Evolutionary conservation across 2,113 vertebrate species (phyloP), one percentile per base, ranked within the genome.

Genomic region (Myotis brandtii): DNA sequence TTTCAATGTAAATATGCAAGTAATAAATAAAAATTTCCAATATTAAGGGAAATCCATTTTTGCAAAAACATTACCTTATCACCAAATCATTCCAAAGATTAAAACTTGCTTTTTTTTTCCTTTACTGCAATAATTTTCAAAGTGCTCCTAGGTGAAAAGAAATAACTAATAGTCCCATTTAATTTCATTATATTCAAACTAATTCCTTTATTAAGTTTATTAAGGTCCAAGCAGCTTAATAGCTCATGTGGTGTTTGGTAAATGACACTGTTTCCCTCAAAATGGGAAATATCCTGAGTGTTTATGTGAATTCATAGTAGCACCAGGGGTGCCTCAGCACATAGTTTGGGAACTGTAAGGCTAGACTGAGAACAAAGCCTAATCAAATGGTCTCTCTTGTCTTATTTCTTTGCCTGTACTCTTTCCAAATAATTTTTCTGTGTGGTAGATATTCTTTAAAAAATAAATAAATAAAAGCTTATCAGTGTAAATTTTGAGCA

Each of bases 401-500:
- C 23, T 77, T 10, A 30, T 43, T 79, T 92, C 11, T 80, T 66
- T 62, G 23, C 30, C 27, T 82, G 40, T 46, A 30, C 11, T 25
- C n/a, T 66, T 81, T 67, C 25, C 46, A 86, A 27, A 96, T 97
- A 85, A 95, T 93, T 96, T 97, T 81, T 87, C 62, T 96, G 46
- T 86, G 23, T 97, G 96, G 90, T 93, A 97, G 94, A 97, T 94
- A 96, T 97, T 75, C 87, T 92, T 56, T 3, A 62, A 82, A 21
- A n/a, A 77, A 50, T 11, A 27, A 46, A 46, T 46, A 46, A 59
- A 40, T 17, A 27, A 6, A 95, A 52, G 81, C 83, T 46, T 89
- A 92, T 95, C 87, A 95, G 59, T 92, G 52, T 89, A 97, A 96
- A 96, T 89, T 66, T 93, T 97, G 95, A 97, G 91, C 92, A 89